A percentile compares a stretch with the other conserved stretches of the same genome.
Evolutionary conservation across 2,888 invertebrate genomes (phyloP).

Genomic region (Zootermopsis nevadensis): DNA sequence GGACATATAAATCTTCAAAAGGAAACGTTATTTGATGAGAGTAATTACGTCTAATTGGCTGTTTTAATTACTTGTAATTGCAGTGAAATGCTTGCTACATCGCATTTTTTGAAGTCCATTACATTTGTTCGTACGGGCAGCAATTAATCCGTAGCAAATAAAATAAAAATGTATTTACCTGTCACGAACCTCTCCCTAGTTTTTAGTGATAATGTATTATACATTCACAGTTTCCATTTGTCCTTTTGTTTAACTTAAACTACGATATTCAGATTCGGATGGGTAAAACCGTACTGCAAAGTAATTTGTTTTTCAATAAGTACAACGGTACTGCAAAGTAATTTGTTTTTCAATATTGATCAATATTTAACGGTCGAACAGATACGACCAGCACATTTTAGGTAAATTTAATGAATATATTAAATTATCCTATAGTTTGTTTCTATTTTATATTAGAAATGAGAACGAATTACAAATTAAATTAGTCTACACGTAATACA

Average conservation of each 20-base stretch:
- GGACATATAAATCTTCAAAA: background rate
- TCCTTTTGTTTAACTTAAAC: background rate
- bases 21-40: background rate
- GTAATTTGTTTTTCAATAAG: no score
- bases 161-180: background rate
- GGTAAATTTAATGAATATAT: no score
- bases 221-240: background rate
- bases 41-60: slow-evolving; percentile 12
- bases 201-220: background rate
- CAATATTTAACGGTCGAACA: no score
- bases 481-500: no score
- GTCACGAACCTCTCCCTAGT: background rate
- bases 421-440: no score
- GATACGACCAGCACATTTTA: no score
- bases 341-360: no score
- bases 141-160: background rate
- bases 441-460: no score
- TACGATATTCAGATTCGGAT: background rate
- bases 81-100: background rate
- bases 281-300: background rate
- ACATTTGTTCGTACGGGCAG: background rate
- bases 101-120: background rate
- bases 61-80: background rate
- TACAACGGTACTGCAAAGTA: background rate
- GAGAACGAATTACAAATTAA: no score